Evolutionary conservation across 1,140 invertebrate genomes (phyloP).

Genomic region (Halesus radiatus): DNA sequence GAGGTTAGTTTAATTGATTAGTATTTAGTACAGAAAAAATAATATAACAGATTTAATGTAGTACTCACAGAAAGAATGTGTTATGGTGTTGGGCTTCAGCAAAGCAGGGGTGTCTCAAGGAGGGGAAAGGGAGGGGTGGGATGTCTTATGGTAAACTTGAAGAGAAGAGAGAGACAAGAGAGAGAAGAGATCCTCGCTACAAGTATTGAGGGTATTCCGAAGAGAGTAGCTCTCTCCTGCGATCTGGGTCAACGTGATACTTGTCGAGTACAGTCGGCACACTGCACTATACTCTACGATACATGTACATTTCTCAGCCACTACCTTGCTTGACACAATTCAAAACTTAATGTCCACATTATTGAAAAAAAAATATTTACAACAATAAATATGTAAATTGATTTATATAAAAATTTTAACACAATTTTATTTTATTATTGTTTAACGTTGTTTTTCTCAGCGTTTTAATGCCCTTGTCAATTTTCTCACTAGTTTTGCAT

Average conservation of each 20-base stretch:
- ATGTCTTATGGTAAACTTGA: too few species aligned
- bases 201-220: neutral
- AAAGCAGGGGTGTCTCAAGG: neutral
- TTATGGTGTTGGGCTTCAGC: neutral
- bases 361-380: neutral
- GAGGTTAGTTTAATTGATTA: neutral
- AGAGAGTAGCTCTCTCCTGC: constrained; percentile 2
- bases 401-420: too few species aligned
- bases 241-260: constrained; percentile 20
- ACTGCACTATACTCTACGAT: too few species aligned
- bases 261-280: constrained; percentile 20
- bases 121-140: neutral
- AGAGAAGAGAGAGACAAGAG: neutral
- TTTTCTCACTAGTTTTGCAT: too few species aligned
- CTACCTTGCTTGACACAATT: neutral
- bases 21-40: too few species aligned
- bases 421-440: too few species aligned
- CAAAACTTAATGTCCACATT: constrained; percentile 3
- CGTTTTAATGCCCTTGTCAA: too few species aligned
- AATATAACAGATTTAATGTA: neutral
- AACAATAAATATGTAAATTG: too few species aligned
- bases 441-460: too few species aligned
- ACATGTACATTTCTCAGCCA: constrained; percentile 16
- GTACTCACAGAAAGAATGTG: constrained; percentile 26
- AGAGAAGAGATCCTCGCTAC: neutral